phyloP scores from a whole-genome alignment of 2,113 vertebrate species.

The Nothoprocta pentlandii region DNA sequence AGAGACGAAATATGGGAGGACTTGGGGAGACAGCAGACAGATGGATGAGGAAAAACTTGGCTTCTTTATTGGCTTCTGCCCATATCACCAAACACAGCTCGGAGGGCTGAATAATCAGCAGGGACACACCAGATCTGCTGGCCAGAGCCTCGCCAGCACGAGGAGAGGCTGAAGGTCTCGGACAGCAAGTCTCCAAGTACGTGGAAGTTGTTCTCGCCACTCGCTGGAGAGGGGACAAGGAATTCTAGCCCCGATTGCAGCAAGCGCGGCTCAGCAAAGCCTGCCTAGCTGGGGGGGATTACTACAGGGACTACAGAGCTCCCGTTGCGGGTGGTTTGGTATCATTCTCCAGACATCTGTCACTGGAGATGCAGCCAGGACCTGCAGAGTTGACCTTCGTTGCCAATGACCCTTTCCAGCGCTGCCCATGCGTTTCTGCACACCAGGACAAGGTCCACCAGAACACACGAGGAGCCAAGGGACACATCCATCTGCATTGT shows the following conservation, averaged over 20 bases:
- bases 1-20: neutral
- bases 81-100: neutral
- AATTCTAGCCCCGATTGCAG: neutral
- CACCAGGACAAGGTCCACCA: neutral
- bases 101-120: neutral
- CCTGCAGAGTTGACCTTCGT: neutral
- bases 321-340: neutral
- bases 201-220: neutral
- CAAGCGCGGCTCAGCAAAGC: neutral
- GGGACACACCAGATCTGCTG: neutral
- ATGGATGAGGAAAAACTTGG: neutral
- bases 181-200: neutral
- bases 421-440: neutral
- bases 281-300: fast-evolving
- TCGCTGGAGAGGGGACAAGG: neutral
- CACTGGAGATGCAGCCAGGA: fast-evolving
- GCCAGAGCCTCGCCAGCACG: neutral
- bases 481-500: too few relatives aligned
- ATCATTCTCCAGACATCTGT: neutral
- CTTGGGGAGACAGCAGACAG: neutral
- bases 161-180: neutral
- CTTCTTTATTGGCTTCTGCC: neutral
- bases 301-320: fast-evolving
- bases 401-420: neutral
- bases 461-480: too few relatives aligned